These are phyloP conservation scores for Gouania willdenowi DNA, from an alignment of 2,797 vertebrate genomes.

Conservation along the genomic window DNA sequence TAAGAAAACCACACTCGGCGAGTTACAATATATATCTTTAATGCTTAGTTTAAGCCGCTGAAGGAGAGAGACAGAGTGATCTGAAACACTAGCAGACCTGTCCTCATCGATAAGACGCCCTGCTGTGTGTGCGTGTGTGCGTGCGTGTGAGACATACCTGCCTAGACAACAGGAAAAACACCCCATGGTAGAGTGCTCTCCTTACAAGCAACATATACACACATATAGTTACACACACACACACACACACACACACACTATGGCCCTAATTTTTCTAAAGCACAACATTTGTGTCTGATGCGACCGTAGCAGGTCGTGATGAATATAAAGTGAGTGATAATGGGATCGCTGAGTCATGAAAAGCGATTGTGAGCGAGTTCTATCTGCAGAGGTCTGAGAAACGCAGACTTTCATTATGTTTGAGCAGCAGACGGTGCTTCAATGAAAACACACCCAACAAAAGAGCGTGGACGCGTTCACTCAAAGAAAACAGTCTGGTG, in stretches of 20 bases:
- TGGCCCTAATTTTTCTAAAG: constrained; percentile 23
- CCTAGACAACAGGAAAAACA: constrained; percentile 37
- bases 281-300: constrained; percentile 53
- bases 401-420: constrained; percentile 50
- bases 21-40: no score
- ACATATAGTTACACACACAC: constrained; percentile 1
- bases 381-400: constrained; percentile 40
- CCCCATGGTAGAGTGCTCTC: constrained; percentile 47
- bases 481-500: constrained; percentile 30
- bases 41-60: no score
- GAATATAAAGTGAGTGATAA: constrained; percentile 56
- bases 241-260: constrained; percentile 2
- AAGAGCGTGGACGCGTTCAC: constrained; percentile 32
- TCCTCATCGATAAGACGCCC: constrained; percentile 32
- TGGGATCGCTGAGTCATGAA: constrained; percentile 63
- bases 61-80: neutral
- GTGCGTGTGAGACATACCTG: constrained; percentile 37
- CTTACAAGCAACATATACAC: constrained; percentile 23
- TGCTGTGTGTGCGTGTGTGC: constrained; percentile 26
- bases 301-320: constrained; percentile 39
- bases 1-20: no score
- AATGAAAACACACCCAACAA: constrained; percentile 40
- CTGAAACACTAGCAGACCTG: constrained; percentile 14
- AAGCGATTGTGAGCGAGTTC: constrained; percentile 45
- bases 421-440: constrained; percentile 29